Percentiles rank a stretch among this genome's conserved stretches.
Evolutionary conservation across 2,797 vertebrate genomes (phyloP).

Genomic region (Threskiornis aethiopicus): DNA sequence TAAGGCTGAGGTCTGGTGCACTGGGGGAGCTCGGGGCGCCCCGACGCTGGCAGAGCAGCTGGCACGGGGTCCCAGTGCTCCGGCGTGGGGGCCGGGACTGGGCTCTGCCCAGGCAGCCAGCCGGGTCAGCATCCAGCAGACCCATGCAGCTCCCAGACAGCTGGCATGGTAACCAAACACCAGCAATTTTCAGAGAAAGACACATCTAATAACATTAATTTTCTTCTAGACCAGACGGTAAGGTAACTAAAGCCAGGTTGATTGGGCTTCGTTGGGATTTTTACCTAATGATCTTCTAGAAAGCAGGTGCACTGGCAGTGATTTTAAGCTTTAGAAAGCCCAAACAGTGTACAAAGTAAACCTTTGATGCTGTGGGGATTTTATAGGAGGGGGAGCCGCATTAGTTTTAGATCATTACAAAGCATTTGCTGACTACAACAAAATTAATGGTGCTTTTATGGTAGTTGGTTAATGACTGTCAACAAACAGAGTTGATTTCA

Average conservation of each 20-base stretch:
- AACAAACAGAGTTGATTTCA: slow-evolving; percentile 58
- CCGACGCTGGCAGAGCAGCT: slow-evolving; percentile 70
- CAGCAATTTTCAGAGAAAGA: slow-evolving; percentile 65
- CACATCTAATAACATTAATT: slow-evolving; percentile 72
- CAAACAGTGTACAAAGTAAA: slow-evolving; percentile 65
- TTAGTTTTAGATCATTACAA: slow-evolving; percentile 68
- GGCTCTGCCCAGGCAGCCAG: slow-evolving; percentile 40
- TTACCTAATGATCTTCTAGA: slow-evolving; percentile 76
- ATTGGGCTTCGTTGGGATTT: slow-evolving; percentile 69
- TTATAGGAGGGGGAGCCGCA: slow-evolving; percentile 19
- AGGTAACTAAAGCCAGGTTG: slow-evolving; percentile 78
- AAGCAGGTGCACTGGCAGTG: slow-evolving; percentile 74
- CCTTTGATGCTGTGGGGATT: slow-evolving; percentile 41
- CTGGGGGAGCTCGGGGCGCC: neutral
- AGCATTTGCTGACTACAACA: slow-evolving; percentile 66
- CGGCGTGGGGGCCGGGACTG: neutral
- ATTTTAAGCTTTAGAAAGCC: slow-evolving; percentile 65
- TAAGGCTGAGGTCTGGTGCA: slow-evolving; percentile 34
- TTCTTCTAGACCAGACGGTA: slow-evolving; percentile 76
- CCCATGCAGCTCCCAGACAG: slow-evolving; percentile 67
- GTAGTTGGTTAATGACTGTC: slow-evolving; percentile 57
- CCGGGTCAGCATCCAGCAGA: slow-evolving; percentile 60
- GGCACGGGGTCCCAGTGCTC: slow-evolving; percentile 51
- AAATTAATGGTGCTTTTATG: slow-evolving; percentile 65
- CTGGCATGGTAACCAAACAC: slow-evolving; percentile 73